These are phyloP conservation scores for Alloscopus bannaensis DNA, from an alignment of 2,888 invertebrate genomes.

Conservation along the genomic window DNA sequence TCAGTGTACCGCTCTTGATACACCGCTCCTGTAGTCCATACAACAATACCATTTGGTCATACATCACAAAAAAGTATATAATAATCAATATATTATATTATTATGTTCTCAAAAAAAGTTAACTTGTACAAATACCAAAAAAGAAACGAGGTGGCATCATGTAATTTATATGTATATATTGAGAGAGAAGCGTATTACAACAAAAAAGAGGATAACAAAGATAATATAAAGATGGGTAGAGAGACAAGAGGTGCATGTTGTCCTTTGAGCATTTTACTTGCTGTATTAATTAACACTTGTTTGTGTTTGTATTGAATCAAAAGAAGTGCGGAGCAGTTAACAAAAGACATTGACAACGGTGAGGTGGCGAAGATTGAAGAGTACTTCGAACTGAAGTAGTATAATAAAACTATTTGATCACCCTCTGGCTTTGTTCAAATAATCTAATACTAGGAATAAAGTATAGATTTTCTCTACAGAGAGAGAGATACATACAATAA, in stretches of 20 bases:
- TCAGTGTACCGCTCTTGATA: slow-evolving; percentile 92
- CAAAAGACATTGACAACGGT: too few species aligned
- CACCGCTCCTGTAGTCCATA: slow-evolving; percentile 82
- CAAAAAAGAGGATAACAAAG: slow-evolving; percentile 1
- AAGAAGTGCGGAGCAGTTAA: too few species aligned
- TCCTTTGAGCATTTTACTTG: slow-evolving; percentile 18
- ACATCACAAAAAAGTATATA: background rate
- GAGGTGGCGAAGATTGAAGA: too few species aligned
- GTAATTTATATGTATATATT: background rate
- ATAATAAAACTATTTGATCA: too few species aligned
- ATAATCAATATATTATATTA: slow-evolving; percentile 5
- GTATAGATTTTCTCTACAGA: too few species aligned
- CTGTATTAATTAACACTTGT: slow-evolving; percentile 32
- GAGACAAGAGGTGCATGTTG: slow-evolving; percentile 2
- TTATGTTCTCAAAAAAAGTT: slow-evolving; percentile 1
- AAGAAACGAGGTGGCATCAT: background rate
- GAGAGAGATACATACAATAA: too few species aligned
- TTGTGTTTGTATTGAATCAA: slow-evolving; percentile 16
- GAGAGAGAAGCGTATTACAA: too few species aligned
- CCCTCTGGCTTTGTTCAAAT: too few species aligned
- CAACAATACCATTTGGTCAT: slow-evolving; percentile 25
- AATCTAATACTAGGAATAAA: too few species aligned
- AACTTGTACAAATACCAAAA: slow-evolving; percentile 12
- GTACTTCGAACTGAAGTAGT: too few species aligned
- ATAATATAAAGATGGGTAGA: background rate